Conservation (phyloP, 2,888 invertebrate genomes). For the Heteromyza rotundicornis region DNA sequence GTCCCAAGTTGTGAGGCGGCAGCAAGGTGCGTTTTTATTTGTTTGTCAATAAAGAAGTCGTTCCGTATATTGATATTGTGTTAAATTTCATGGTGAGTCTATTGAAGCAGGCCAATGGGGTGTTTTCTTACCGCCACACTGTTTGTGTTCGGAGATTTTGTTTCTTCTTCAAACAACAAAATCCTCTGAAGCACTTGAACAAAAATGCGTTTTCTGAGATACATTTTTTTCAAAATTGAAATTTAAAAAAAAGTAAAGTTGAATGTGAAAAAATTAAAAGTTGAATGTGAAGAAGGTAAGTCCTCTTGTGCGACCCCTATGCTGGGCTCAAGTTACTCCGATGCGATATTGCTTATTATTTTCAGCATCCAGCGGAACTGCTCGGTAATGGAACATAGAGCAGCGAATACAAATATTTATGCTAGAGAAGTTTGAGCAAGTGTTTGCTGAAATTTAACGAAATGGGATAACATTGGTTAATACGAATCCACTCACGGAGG, state of each 20-base stretch:
- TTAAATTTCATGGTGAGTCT: neutral
- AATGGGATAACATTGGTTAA: too few relatives aligned
- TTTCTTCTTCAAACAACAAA: too few relatives aligned
- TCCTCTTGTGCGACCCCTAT: neutral
- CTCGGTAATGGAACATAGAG: too few relatives aligned
- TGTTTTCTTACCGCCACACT: neutral
- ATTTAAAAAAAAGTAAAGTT: neutral
- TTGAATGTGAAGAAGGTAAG: neutral
- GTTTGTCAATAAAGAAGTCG: neutral
- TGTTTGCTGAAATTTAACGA: too few relatives aligned
- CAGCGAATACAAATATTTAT: too few relatives aligned
- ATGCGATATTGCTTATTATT: too few relatives aligned
- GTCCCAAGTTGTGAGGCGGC: slow-evolving; percentile 27
- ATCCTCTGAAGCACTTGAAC: too few relatives aligned
- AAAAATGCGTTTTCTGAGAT: neutral
- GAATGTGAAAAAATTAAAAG: slow-evolving; percentile 7
- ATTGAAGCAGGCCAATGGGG: neutral
- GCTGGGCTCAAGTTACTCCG: neutral
- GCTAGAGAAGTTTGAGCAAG: too few relatives aligned
- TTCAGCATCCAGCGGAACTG: too few relatives aligned
- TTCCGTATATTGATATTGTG: neutral
- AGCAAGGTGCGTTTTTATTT: neutral
- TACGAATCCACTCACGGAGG: too few relatives aligned
- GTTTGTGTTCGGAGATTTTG: too few relatives aligned
- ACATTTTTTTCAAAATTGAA: neutral